These are phyloP conservation scores for Physeter macrocephalus DNA, from an alignment of 2,113 vertebrate species.

Conservation along the genomic window DNA sequence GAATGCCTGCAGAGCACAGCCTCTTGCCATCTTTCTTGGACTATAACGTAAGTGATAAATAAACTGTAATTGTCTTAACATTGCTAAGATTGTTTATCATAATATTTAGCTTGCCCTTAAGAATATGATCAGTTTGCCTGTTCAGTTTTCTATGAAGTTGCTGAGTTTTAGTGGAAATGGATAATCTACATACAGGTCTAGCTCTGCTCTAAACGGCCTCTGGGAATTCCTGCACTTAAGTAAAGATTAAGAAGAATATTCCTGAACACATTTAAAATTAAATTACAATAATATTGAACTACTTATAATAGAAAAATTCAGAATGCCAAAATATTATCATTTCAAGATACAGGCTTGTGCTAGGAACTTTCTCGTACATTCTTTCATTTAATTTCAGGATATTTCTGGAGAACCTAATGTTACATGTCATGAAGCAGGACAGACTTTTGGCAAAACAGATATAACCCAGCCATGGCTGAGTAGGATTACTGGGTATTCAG, in stretches of 20 bases:
- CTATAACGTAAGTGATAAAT: neutral
- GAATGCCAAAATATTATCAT: neutral
- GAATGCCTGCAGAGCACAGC: fast-evolving
- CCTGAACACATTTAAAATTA: neutral
- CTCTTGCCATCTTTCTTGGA: neutral
- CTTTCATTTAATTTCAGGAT: neutral
- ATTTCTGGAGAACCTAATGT: neutral
- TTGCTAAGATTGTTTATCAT: neutral
- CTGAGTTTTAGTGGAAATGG: neutral
- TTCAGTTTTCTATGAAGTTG: neutral
- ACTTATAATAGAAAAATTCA: neutral
- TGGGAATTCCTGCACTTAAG: neutral
- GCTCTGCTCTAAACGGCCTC: neutral
- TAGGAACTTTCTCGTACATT: neutral
- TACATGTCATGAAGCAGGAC: neutral
- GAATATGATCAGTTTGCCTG: neutral
- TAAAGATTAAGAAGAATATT: neutral
- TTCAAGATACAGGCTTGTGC: neutral
- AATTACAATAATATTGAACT: neutral
- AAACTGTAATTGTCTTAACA: neutral
- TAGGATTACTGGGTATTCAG: neutral
- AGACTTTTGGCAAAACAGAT: neutral
- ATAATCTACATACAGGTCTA: neutral
- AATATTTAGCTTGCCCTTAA: neutral
- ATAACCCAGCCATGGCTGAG: neutral